phyloP scores from a whole-genome alignment of 1,140 invertebrate species.

The Drosophila lacteicornis region DNA sequence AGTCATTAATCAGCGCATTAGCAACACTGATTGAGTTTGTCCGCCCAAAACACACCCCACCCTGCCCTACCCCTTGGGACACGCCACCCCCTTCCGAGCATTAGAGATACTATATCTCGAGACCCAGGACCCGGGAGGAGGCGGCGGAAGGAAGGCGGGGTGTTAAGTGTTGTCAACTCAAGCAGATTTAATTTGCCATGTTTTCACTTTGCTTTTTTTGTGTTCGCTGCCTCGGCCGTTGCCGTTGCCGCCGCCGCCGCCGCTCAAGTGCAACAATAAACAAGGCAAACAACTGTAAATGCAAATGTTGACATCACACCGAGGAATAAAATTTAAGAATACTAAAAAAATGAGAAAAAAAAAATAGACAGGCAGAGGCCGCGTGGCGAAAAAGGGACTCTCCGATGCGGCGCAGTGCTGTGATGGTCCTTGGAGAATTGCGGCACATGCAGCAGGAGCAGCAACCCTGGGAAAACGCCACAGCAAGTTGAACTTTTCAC shows the following conservation, averaged over 20 bases:
- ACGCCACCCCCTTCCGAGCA: not conserved
- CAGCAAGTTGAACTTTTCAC: constrained; percentile 67
- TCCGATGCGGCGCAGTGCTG: constrained; percentile 41
- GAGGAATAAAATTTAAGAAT: constrained; percentile 33
- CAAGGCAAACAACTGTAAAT: constrained; percentile 77
- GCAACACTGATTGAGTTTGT: constrained; percentile 70
- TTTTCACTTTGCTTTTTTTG: constrained; percentile 51
- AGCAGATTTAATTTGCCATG: constrained; percentile 83
- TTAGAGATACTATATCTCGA: not conserved
- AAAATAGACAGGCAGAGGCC: constrained; percentile 18
- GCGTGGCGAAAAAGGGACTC: constrained; percentile 65
- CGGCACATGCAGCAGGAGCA: constrained; percentile 59
- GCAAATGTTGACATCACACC: constrained; percentile 81
- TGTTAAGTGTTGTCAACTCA: constrained; percentile 83
- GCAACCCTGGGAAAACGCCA: constrained; percentile 68
- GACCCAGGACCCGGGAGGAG: too few species aligned
- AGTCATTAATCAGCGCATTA: constrained; percentile 83
- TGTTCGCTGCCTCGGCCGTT: not conserved
- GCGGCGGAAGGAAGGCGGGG: constrained; percentile 1
- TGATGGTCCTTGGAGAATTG: constrained; percentile 73
- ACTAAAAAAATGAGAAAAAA: not conserved
- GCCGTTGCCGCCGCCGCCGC: constrained; percentile 3
- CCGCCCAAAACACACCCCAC: constrained; percentile 14
- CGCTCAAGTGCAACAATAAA: constrained; percentile 72
- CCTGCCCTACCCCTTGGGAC: not conserved